Evolutionary conservation across 2,797 vertebrate genomes (phyloP).

Genomic region (Chelon labrosus): DNA sequence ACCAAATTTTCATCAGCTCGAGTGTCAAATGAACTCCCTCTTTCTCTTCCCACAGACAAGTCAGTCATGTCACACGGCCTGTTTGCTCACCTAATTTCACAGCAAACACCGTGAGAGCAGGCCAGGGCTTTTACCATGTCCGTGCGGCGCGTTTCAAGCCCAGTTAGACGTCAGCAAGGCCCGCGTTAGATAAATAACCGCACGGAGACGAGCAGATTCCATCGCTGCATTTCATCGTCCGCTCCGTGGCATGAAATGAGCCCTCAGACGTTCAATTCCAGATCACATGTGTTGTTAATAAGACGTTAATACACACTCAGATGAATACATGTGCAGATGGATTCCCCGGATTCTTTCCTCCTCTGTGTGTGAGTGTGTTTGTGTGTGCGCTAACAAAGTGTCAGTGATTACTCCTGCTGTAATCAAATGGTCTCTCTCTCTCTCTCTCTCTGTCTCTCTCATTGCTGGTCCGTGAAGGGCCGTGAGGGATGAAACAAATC

Average conservation of each 20-base stretch:
- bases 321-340: slow-evolving; percentile 63
- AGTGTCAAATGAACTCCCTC: not conserved
- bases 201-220: slow-evolving; percentile 5
- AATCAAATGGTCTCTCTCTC: slow-evolving; percentile 68
- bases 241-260: slow-evolving; percentile 23
- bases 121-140: slow-evolving; percentile 43
- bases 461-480: slow-evolving; percentile 32
- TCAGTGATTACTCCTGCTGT: slow-evolving; percentile 64
- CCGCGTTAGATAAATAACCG: slow-evolving; percentile 35
- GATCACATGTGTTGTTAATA: slow-evolving; percentile 77
- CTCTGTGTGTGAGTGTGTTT: slow-evolving; percentile 27
- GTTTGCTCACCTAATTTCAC: slow-evolving; percentile 52
- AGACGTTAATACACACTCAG: slow-evolving; percentile 52
- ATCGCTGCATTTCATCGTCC: slow-evolving; percentile 8
- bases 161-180: not conserved
- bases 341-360: slow-evolving; percentile 61
- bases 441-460: slow-evolving; percentile 17
- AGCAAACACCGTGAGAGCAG: slow-evolving; percentile 34
- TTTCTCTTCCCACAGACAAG: not conserved
- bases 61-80: slow-evolving; percentile 1
- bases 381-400: slow-evolving; percentile 37
- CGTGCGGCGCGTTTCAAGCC: slow-evolving; percentile 21
- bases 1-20: not conserved
- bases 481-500: slow-evolving; percentile 71
- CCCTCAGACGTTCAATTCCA: not conserved